Percentiles rank a stretch among this genome's conserved stretches.
Conservation (phyloP, 2,797 vertebrate species). For the Rhynchotus rufescens region DNA sequence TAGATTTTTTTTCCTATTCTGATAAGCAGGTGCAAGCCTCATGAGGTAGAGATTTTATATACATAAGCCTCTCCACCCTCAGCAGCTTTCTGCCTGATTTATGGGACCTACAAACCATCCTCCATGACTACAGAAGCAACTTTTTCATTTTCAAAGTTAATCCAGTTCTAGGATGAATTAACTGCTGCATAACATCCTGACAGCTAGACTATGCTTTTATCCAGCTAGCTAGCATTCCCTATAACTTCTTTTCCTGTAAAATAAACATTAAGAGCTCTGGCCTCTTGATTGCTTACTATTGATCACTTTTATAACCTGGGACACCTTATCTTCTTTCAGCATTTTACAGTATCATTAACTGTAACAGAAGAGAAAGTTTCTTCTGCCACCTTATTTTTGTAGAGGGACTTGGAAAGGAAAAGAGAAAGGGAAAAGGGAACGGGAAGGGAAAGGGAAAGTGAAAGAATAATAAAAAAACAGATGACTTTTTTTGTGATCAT, state of each 20-base stretch:
- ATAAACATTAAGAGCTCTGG: conserved; percentile 64
- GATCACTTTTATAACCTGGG: conserved; percentile 66
- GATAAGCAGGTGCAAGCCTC: conserved; percentile 62
- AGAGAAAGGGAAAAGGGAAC: too few species aligned
- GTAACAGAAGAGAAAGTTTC: conserved; percentile 20
- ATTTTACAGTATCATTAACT: conserved; percentile 57
- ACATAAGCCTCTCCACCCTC: conserved; percentile 61
- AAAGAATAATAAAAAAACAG: neutral
- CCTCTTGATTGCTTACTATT: conserved; percentile 58
- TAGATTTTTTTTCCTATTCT: conserved; percentile 45
- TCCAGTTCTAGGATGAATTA: conserved; percentile 67
- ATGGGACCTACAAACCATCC: conserved; percentile 61
- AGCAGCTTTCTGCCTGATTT: conserved; percentile 70
- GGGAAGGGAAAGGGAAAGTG: too few species aligned
- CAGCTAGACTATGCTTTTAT: conserved; percentile 56
- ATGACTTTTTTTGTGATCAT: neutral
- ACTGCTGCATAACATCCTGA: conserved; percentile 28
- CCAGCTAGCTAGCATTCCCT: conserved; percentile 32
- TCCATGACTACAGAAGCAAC: conserved; percentile 62
- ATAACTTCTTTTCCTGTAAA: conserved; percentile 56
- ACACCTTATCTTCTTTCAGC: conserved; percentile 49
- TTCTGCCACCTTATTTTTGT: conserved; percentile 18
- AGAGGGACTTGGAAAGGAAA: neutral
- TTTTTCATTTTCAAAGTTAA: conserved; percentile 71
- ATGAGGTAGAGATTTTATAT: conserved; percentile 63